These are phyloP conservation scores for Ornithoptera alexandrae DNA, from an alignment of 2,888 invertebrate genomes.

Conservation along the genomic window DNA sequence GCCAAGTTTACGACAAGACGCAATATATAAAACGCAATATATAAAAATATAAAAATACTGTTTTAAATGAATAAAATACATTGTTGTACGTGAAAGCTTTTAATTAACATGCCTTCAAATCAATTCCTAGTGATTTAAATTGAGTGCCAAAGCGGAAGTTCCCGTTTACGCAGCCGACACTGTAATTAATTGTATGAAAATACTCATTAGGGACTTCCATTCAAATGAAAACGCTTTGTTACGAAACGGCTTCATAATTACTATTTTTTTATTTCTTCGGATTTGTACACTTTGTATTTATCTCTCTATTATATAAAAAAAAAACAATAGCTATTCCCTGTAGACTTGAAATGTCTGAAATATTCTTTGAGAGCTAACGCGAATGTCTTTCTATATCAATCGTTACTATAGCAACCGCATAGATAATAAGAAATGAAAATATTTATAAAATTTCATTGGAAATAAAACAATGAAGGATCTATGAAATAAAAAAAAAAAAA, in stretches of 20 bases:
- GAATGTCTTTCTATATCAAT: no score
- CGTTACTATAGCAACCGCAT: no score
- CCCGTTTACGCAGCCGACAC: constrained; percentile 7
- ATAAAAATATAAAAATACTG: not conserved
- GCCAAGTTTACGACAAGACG: no score
- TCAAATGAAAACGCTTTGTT: not conserved
- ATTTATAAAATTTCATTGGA: no score
- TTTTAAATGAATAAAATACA: not conserved
- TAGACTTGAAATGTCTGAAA: no score
- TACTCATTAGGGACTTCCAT: constrained; percentile 12
- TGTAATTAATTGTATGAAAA: constrained; percentile 16
- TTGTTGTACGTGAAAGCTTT: not conserved
- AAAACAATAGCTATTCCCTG: no score
- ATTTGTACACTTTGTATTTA: not conserved
- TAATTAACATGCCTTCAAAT: constrained; percentile 18
- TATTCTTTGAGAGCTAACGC: no score
- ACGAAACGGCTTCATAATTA: not conserved
- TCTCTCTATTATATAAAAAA: no score
- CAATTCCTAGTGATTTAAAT: constrained; percentile 13
- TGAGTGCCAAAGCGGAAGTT: constrained; percentile 4
- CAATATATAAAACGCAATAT: no score
- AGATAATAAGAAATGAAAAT: no score
- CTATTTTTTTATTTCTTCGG: not conserved
- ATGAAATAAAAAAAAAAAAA: no score
- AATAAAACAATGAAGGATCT: no score